These are phyloP conservation scores for Sinocyclocheilus rhinocerous DNA, from an alignment of 2,113 vertebrate genomes.

Conservation along the genomic window DNA sequence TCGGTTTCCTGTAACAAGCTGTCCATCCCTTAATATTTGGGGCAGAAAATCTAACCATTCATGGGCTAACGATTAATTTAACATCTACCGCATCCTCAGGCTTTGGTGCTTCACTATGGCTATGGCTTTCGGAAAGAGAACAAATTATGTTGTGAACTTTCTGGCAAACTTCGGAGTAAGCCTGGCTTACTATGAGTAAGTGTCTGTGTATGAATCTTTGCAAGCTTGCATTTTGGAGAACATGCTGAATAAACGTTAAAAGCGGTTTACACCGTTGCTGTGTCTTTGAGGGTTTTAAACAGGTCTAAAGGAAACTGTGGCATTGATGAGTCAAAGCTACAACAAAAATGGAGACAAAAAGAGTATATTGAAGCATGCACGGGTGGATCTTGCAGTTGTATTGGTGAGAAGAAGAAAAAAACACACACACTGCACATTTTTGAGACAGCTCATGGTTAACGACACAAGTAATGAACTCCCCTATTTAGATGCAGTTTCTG, in stretches of 20 bases:
- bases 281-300: background rate
- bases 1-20: slow-evolving; percentile 45
- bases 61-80: background rate
- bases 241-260: background rate
- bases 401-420: background rate
- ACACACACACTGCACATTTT: background rate
- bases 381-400: background rate
- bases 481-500: background rate
- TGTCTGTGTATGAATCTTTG: background rate
- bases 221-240: background rate
- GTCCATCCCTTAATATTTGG: slow-evolving; percentile 12
- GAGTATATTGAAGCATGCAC: background rate
- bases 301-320: background rate
- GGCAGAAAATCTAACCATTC: background rate
- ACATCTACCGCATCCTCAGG: slow-evolving; percentile 2
- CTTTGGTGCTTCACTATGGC: background rate
- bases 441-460: background rate
- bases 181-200: background rate
- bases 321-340: background rate
- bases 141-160: slow-evolving; percentile 16
- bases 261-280: background rate
- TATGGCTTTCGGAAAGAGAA: background rate
- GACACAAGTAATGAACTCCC: background rate
- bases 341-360: background rate
- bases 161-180: background rate